These are phyloP conservation scores for Pandemis cinnamomeana DNA, from an alignment of 2,888 invertebrate species.

Conservation along the genomic window DNA sequence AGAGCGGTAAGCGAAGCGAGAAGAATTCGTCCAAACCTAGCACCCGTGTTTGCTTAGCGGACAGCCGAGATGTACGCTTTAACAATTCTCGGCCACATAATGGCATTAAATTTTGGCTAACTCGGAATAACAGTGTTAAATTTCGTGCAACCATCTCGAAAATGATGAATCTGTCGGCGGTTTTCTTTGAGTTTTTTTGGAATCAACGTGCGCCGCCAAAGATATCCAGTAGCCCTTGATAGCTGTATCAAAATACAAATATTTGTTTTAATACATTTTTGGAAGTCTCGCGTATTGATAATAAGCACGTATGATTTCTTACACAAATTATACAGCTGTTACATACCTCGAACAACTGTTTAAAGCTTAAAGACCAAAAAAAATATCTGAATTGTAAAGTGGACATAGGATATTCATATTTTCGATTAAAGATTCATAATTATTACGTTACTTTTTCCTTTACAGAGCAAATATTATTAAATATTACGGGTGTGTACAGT, in stretches of 20 bases:
- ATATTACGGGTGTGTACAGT: no score
- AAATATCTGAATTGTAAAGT: not conserved
- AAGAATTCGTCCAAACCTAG: constrained; percentile 69
- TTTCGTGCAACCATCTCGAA: constrained; percentile 73
- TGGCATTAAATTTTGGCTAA: constrained; percentile 71
- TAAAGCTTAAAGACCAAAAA: not conserved
- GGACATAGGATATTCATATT: no score
- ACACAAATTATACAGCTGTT: constrained; percentile 18
- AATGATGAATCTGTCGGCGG: constrained; percentile 78
- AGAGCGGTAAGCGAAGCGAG: constrained; percentile 74
- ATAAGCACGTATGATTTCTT: constrained; percentile 19
- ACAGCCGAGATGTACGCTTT: constrained; percentile 64
- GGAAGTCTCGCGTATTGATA: constrained; percentile 11
- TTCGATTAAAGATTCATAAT: no score
- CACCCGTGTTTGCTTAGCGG: constrained; percentile 77
- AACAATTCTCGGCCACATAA: constrained; percentile 67
- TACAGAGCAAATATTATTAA: no score
- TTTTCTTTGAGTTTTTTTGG: constrained; percentile 56
- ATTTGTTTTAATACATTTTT: constrained; percentile 23
- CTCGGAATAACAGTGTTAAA: constrained; percentile 78
- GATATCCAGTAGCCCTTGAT: constrained; percentile 28
- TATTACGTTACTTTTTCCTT: no score
- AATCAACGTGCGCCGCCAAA: constrained; percentile 43
- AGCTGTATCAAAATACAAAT: constrained; percentile 35
- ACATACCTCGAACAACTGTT: not conserved